These are phyloP conservation scores for Rhombomys opimus DNA, from an alignment of 2,113 vertebrate species.

Conservation along the genomic window DNA sequence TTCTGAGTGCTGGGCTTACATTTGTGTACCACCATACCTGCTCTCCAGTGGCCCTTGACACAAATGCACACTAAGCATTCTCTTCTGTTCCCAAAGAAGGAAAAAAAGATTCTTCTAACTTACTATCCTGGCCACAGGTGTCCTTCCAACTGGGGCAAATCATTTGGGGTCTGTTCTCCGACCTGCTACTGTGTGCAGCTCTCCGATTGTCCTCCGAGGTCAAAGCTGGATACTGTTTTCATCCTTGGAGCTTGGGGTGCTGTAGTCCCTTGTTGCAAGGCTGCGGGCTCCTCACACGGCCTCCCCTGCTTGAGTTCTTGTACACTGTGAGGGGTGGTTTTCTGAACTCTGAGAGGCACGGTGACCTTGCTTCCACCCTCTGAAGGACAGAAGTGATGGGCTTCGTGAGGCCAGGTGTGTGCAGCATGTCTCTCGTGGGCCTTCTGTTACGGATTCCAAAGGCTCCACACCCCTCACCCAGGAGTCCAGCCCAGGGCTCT, in stretches of 20 bases:
- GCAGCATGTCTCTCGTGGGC: neutral
- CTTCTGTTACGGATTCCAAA: neutral
- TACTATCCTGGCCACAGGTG: neutral
- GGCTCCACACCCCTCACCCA: no score
- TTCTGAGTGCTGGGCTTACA: neutral
- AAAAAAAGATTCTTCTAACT: neutral
- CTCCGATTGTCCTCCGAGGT: neutral
- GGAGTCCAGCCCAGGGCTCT: neutral
- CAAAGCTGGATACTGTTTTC: neutral
- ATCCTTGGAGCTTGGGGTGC: neutral
- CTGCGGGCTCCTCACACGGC: fast-evolving
- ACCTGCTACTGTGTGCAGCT: neutral
- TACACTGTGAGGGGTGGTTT: fast-evolving
- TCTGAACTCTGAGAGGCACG: fast-evolving
- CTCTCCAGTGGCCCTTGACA: neutral
- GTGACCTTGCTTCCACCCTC: constrained; percentile 21
- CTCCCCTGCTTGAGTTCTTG: neutral
- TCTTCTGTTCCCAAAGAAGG: neutral
- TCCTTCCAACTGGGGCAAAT: neutral
- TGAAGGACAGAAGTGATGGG: neutral
- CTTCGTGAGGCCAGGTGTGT: no score
- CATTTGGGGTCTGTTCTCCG: neutral
- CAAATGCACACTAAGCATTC: neutral
- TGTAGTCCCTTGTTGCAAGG: neutral
- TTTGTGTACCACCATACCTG: neutral